phyloP scores from a whole-genome alignment of 1,140 invertebrate genomes.

The Chymomyza costata region DNA sequence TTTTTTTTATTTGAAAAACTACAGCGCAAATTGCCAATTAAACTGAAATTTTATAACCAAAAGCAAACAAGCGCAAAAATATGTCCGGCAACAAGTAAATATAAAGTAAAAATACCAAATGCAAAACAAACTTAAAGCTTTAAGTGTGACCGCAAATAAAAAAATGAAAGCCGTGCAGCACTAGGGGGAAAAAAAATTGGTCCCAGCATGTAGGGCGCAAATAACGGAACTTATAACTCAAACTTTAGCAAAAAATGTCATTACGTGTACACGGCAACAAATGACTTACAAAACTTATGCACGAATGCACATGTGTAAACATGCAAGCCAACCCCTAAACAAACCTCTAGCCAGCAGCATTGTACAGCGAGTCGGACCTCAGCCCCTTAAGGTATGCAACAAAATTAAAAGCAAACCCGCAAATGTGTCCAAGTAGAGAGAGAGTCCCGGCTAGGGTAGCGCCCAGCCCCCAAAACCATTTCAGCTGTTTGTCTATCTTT shows the following conservation, averaged over 20 bases:
- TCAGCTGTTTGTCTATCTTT: too few relatives aligned
- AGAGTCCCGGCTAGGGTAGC: too few relatives aligned
- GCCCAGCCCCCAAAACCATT: too few relatives aligned
- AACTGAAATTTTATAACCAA: conserved; percentile 53
- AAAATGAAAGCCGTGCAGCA: conserved; percentile 3
- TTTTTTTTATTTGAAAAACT: conserved; percentile 5
- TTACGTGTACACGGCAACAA: conserved; percentile 46
- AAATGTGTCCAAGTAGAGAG: too few relatives aligned
- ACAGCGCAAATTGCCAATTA: conserved; percentile 41
- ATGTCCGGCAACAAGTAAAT: background rate
- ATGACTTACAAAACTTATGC: conserved; percentile 71
- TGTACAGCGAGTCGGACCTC: too few relatives aligned
- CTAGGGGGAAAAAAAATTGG: too few relatives aligned
- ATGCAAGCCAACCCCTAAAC: conserved; percentile 50
- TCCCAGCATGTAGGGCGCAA: too few relatives aligned
- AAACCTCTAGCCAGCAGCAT: too few relatives aligned
- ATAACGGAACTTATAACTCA: conserved; percentile 21
- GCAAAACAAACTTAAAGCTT: conserved; percentile 18
- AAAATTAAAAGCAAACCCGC: too few relatives aligned
- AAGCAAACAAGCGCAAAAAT: conserved; percentile 26
- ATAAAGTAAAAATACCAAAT: background rate
- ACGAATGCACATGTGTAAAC: conserved; percentile 68
- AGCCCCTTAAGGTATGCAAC: too few relatives aligned
- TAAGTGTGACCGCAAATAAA: conserved; percentile 9
- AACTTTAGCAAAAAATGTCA: conserved; percentile 53